These are phyloP conservation scores for Drosophila suboccidentalis DNA, from an alignment of 2,888 invertebrate species.

Conservation along the genomic window DNA sequence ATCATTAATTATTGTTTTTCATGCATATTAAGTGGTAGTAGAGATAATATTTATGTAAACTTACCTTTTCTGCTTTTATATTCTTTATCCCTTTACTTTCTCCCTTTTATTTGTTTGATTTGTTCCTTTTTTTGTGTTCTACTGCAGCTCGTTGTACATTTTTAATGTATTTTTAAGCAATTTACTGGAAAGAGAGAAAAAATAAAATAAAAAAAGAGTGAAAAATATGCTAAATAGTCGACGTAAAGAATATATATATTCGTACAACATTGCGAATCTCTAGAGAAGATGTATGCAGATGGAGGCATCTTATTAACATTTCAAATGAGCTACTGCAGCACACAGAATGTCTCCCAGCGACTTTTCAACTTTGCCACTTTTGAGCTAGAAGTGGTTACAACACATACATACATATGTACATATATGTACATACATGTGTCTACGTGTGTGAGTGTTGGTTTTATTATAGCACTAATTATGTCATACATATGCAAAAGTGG, in stretches of 20 bases:
- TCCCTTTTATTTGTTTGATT: constrained; percentile 5
- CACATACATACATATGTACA: neutral
- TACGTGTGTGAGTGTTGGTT: constrained; percentile 40
- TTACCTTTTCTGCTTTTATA: constrained; percentile 51
- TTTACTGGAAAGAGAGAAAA: constrained; percentile 63
- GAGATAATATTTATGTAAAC: constrained; percentile 61
- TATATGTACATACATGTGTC: constrained; percentile 2
- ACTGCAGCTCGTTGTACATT: constrained; percentile 63
- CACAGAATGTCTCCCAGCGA: constrained; percentile 40
- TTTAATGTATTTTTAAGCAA: constrained; percentile 74
- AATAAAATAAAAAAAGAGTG: constrained; percentile 44
- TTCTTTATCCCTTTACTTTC: constrained; percentile 25
- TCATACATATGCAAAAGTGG: constrained; percentile 80
- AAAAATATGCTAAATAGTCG: constrained; percentile 69
- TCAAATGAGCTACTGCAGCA: constrained; percentile 61
- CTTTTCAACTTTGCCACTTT: constrained; percentile 70
- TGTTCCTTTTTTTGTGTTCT: constrained; percentile 15
- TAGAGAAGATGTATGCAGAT: constrained; percentile 27
- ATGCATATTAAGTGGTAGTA: constrained; percentile 53
- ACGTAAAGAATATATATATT: constrained; percentile 8
- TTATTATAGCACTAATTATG: constrained; percentile 79
- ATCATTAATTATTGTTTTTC: constrained; percentile 33
- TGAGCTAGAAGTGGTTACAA: constrained; percentile 47
- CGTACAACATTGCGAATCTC: constrained; percentile 14
- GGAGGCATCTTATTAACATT: constrained; percentile 68